These are phyloP conservation scores for Pygoscelis adeliae DNA, from an alignment of 2,113 vertebrate species.

Conservation along the genomic window DNA sequence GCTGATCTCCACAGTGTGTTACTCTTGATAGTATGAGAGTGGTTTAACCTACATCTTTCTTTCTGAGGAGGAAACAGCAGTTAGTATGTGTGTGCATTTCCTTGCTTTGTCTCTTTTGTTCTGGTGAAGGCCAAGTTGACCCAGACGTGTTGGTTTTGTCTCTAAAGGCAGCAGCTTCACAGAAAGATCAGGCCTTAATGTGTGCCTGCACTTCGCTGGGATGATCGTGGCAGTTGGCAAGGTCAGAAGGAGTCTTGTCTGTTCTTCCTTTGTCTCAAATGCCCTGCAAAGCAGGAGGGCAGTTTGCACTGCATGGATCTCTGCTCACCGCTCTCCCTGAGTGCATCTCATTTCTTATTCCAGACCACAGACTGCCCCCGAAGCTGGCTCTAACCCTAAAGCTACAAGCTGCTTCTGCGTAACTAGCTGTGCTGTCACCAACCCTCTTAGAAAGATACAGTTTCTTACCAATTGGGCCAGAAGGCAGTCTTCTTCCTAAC, in stretches of 20 bases:
- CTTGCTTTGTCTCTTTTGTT: slow-evolving; percentile 15
- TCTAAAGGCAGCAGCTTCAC: background rate
- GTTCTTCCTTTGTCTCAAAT: background rate
- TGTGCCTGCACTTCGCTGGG: background rate
- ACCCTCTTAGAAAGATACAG: background rate
- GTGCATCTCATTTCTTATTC: background rate
- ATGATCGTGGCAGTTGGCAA: background rate
- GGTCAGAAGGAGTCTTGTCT: background rate
- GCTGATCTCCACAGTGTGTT: background rate
- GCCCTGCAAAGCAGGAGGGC: background rate
- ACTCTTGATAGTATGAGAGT: background rate
- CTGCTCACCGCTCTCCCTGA: background rate
- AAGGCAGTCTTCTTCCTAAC: background rate
- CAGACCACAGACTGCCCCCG: background rate
- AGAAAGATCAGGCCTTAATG: background rate
- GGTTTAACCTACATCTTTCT: slow-evolving; percentile 14
- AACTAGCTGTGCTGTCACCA: background rate
- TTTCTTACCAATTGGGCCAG: background rate
- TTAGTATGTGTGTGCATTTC: background rate
- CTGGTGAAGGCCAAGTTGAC: slow-evolving; percentile 9
- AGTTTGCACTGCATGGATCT: background rate
- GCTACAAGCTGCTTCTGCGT: background rate
- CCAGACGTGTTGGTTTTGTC: background rate
- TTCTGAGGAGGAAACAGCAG: slow-evolving; percentile 14
- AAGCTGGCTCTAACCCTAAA: background rate